These are phyloP conservation scores for Conops quadrifasciatus DNA, from an alignment of 2,888 invertebrate genomes.

Conservation along the genomic window DNA sequence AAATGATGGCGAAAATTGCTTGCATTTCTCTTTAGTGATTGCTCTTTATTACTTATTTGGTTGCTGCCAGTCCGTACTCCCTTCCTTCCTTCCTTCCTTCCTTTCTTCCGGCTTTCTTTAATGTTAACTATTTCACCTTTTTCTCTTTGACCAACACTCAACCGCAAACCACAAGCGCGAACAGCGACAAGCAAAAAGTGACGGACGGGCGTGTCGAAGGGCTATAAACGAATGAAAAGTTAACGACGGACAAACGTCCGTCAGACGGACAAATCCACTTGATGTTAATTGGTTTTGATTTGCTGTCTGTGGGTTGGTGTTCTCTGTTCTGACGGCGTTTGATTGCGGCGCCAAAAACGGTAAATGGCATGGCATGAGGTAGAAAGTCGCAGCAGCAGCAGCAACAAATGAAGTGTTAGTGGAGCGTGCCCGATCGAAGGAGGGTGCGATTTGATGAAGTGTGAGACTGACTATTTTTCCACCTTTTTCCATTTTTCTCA, in stretches of 20 bases:
- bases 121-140: slow-evolving; percentile 19
- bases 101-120: slow-evolving; percentile 15
- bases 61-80: neutral
- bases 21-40: too few species aligned
- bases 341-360: slow-evolving; percentile 5
- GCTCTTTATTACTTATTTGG: neutral
- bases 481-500: neutral
- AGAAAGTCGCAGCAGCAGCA: too few species aligned
- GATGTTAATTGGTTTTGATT: slow-evolving; percentile 48
- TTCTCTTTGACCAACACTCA: slow-evolving; percentile 17
- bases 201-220: slow-evolving; percentile 4
- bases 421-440: slow-evolving; percentile 32
- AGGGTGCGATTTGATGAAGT: slow-evolving; percentile 30
- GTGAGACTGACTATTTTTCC: slow-evolving; percentile 18
- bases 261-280: slow-evolving; percentile 36
- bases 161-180: slow-evolving; percentile 10
- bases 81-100: neutral
- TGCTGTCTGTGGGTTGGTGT: slow-evolving; percentile 39
- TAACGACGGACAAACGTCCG: too few species aligned
- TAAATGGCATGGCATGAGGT: slow-evolving; percentile 4
- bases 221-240: too few species aligned
- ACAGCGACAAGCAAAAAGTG: neutral
- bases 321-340: neutral
- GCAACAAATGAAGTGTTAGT: slow-evolving; percentile 36
- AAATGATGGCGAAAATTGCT: too few species aligned